Evolutionary conservation across 1,140 invertebrate species (phyloP), one percentile per base, ranked within the genome.

Genomic region (Vanessa tameamea): DNA sequence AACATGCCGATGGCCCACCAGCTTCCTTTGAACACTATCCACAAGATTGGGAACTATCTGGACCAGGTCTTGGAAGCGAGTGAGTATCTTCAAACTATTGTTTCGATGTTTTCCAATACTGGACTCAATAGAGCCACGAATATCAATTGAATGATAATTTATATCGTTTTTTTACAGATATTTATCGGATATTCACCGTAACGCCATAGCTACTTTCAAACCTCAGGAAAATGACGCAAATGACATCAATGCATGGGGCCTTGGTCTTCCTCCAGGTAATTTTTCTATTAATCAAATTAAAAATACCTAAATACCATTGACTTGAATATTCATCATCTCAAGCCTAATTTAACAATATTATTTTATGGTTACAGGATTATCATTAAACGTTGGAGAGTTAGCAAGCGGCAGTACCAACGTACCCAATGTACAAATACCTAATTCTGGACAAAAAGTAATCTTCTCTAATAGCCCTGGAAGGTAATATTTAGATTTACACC

Each of bases 11-110:
- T 14, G 67, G 63, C 15, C 82, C 80, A 48, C 84, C 78, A 1
- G 81, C 89, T 75, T 78, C 90, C 20, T 93, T 93, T 77, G 93
- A 85, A 68, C 88, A 90, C 77, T 91, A 89, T 66, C 90, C 76
- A 80, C 93, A 87, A 53, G 90, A 92, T 66, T 94, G 94, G 94
- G 93, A 93, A 77, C 90, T 94, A 20, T 94, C 94, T 51, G 94
- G 94, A 53, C 94, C 94, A 4, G 94, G 94, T 13, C 81, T 95
- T 77, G 94, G 94, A 13, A 93, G 91, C 72, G 94, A 95, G 94
- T 95, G 85, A 93, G 94, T 93, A 55, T 66, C 20, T 11, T 4
- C 11, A 13, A 59, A 12, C 1, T 43, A 68, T 31, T 68, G 48
- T 2, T 66, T 20, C 26, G 26, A 31, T 6, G 26, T 0, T 31